A percentile compares a stretch with the other conserved stretches of the same genome.
Evolutionary conservation across 2,888 invertebrate genomes (phyloP).

Genomic region (Dasypogon diadema): DNA sequence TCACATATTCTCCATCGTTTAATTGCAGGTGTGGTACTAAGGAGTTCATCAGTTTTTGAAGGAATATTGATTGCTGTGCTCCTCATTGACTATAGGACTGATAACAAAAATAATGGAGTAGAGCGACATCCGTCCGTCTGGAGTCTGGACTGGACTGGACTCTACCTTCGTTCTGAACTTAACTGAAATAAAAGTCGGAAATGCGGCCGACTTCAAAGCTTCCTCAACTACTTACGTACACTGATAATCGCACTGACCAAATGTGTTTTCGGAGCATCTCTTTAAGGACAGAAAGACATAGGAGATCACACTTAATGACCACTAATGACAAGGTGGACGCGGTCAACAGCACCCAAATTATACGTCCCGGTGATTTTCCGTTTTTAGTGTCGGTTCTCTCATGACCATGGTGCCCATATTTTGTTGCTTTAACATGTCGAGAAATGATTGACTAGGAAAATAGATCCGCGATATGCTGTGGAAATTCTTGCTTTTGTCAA

Average conservation of each 20-base stretch:
- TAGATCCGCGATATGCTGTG: conserved; percentile 30
- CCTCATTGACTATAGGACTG: not conserved
- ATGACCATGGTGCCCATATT: conserved; percentile 42
- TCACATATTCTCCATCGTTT: not conserved
- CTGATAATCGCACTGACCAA: conserved; percentile 12
- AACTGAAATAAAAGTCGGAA: conserved; percentile 46
- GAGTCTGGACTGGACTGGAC: not conserved
- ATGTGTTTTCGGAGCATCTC: conserved; percentile 49
- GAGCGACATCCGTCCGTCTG: conserved; percentile 23
- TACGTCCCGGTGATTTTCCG: conserved; percentile 56
- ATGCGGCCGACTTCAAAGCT: conserved; percentile 53
- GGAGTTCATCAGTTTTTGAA: conserved; percentile 28
- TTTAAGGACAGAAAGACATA: conserved; percentile 56
- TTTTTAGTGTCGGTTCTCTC: conserved; percentile 50
- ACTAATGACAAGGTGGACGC: conserved; percentile 60
- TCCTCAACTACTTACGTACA: conserved; percentile 6
- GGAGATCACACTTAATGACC: conserved; percentile 60
- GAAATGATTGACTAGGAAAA: conserved; percentile 43
- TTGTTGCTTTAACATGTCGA: conserved; percentile 38
- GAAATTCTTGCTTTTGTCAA: conserved; percentile 23
- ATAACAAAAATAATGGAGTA: conserved; percentile 36
- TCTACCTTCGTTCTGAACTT: not conserved
- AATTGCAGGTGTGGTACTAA: conserved; percentile 31
- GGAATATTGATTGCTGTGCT: conserved; percentile 35
- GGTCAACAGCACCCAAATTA: conserved; percentile 59